Percentiles rank a stretch among this genome's conserved stretches.
These are phyloP conservation scores for Nettapus auritus DNA, from an alignment of 2,113 vertebrate genomes.

Conservation along the genomic window DNA sequence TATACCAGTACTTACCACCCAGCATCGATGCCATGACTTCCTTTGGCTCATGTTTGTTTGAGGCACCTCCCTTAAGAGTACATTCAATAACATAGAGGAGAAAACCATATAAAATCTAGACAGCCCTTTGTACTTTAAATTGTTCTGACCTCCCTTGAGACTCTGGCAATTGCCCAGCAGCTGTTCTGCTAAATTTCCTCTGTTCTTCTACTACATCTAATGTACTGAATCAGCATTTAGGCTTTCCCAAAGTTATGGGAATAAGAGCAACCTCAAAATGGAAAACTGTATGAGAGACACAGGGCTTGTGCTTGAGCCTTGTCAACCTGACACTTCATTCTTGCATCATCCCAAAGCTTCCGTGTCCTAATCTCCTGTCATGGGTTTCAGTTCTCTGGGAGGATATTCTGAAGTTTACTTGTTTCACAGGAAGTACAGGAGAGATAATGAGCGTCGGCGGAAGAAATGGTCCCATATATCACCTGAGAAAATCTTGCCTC, in stretches of 20 bases:
- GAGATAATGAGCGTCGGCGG: slow-evolving; percentile 80
- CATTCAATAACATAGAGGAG: background rate
- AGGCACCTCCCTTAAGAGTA: background rate
- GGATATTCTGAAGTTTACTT: background rate
- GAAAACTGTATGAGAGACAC: background rate
- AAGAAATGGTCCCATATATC: slow-evolving; percentile 94
- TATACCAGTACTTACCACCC: background rate
- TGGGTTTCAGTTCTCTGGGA: background rate
- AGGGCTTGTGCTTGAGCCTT: background rate
- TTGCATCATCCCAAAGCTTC: background rate
- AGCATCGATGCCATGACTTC: background rate
- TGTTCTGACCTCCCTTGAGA: background rate
- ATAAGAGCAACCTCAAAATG: background rate
- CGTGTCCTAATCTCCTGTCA: background rate
- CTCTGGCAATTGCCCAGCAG: background rate
- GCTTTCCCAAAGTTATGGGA: background rate
- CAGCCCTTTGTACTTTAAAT: background rate
- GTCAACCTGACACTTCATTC: background rate
- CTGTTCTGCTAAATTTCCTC: background rate
- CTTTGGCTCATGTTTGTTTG: background rate
- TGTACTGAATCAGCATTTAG: background rate
- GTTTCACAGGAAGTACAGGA: slow-evolving; percentile 87
- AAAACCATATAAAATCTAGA: background rate
- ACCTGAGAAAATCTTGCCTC: slow-evolving; percentile 83
- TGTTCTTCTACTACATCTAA: background rate